Evolutionary conservation across 2,113 vertebrate genomes (phyloP).

Genomic region (Lethenteron camtschaticum): DNA sequence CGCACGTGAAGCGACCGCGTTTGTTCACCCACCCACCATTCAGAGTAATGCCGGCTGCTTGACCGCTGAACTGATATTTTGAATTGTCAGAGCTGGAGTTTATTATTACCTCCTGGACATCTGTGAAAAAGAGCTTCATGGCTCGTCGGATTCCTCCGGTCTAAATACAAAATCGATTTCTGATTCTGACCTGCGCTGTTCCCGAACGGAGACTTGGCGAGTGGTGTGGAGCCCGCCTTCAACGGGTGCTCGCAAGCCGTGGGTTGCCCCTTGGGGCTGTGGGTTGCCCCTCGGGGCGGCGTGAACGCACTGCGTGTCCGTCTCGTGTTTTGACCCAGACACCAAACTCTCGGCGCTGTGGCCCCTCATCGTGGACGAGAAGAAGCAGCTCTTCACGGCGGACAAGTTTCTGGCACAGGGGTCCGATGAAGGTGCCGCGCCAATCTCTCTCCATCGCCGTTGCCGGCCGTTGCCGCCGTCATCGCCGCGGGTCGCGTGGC

Average conservation of each 20-base stretch:
- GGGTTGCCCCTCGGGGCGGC: not conserved
- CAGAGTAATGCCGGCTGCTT: too few relatives aligned
- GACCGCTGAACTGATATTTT: too few relatives aligned
- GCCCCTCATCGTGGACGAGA: constrained; percentile 75
- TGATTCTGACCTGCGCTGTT: too few relatives aligned
- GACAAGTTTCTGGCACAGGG: constrained; percentile 75
- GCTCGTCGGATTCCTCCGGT: too few relatives aligned
- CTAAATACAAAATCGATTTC: too few relatives aligned
- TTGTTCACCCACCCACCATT: too few relatives aligned
- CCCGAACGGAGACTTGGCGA: too few relatives aligned
- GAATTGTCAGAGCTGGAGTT: too few relatives aligned
- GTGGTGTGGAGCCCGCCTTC: too few relatives aligned
- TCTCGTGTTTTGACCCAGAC: constrained; percentile 28
- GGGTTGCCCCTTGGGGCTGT: not conserved
- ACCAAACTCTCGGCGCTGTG: constrained; percentile 54
- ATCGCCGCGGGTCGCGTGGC: not conserved
- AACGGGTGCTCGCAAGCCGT: not conserved
- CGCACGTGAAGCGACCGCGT: too few relatives aligned
- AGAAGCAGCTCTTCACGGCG: constrained; percentile 68
- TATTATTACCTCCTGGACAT: too few relatives aligned
- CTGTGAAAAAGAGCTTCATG: too few relatives aligned
- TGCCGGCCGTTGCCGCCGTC: not conserved
- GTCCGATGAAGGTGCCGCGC: constrained; percentile 55
- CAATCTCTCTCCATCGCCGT: not conserved
- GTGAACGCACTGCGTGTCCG: not conserved